Conservation (phyloP, 2,797 vertebrate species). For the Artibeus jamaicensis region DNA sequence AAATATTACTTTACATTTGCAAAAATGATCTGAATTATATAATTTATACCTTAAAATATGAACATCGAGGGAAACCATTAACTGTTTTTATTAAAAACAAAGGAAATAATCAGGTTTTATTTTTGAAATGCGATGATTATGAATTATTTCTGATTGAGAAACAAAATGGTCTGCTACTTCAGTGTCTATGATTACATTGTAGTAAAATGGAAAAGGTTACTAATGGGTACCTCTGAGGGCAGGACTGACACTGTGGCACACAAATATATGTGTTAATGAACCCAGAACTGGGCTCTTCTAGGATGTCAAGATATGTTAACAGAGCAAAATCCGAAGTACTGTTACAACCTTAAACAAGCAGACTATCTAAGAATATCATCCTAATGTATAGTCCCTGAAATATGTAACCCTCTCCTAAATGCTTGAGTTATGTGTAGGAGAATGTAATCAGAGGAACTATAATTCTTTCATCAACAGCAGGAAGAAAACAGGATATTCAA, state of each 20-base stretch:
- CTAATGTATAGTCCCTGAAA: conserved; percentile 18
- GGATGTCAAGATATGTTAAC: conserved; percentile 58
- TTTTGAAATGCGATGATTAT: conserved; percentile 47
- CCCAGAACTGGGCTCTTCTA: conserved; percentile 24
- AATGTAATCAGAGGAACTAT: conserved; percentile 51
- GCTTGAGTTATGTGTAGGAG: background rate
- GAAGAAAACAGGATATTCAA: conserved; percentile 58
- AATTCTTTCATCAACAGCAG: conserved; percentile 50
- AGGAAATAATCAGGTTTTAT: background rate
- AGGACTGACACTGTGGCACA: conserved; percentile 22
- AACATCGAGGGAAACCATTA: background rate
- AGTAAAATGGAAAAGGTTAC: conserved; percentile 64
- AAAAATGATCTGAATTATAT: conserved; percentile 5
- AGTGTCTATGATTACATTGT: conserved; percentile 45
- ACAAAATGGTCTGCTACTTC: conserved; percentile 53
- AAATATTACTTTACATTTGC: background rate
- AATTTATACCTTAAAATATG: background rate
- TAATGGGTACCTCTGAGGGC: conserved; percentile 65
- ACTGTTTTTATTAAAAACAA: conserved; percentile 29
- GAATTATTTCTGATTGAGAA: conserved; percentile 69
- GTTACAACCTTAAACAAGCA: conserved; percentile 31
- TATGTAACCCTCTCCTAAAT: conserved; percentile 26
- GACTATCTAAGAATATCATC: conserved; percentile 18
- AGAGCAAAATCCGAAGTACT: conserved; percentile 56
- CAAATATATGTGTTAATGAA: conserved; percentile 70